Evolutionary conservation across 2,797 vertebrate genomes (phyloP).

Genomic region (Chelon auratus): DNA sequence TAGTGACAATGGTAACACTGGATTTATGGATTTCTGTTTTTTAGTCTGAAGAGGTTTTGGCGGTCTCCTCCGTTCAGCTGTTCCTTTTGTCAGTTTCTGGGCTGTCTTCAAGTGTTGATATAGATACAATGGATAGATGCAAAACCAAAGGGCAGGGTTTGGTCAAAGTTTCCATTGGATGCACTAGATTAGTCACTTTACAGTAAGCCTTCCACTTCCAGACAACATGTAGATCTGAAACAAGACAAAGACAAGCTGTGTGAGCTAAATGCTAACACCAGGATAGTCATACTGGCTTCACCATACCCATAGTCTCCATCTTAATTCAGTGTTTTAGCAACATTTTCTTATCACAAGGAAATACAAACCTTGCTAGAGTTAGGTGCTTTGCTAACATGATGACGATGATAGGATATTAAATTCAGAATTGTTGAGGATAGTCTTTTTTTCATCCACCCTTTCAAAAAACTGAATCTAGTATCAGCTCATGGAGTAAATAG

Average conservation of each 20-base stretch:
- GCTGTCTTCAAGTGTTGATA: constrained; percentile 10
- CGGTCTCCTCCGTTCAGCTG: constrained; percentile 47
- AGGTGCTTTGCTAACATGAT: neutral
- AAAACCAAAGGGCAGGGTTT: constrained; percentile 28
- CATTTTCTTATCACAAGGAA: too few relatives aligned
- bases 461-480: too few relatives aligned
- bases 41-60: constrained; percentile 25
- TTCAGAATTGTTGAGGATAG: too few relatives aligned
- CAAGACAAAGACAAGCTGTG: too few relatives aligned
- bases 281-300: too few relatives aligned
- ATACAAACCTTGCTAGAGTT: neutral
- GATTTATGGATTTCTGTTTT: constrained; percentile 34
- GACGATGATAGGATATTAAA: neutral
- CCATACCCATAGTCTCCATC: too few relatives aligned
- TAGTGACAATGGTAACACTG: constrained; percentile 25
- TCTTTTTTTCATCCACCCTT: too few relatives aligned
- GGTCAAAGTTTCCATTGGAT: neutral
- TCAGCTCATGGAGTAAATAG: too few relatives aligned
- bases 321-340: too few relatives aligned
- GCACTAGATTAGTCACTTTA: constrained; percentile 19
- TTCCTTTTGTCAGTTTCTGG: constrained; percentile 28
- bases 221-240: constrained; percentile 11
- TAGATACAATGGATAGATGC: constrained; percentile 26
- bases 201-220: constrained; percentile 3
- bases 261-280: too few relatives aligned